Evolutionary conservation across 2,888 invertebrate species (phyloP).

Genomic region (Athalia cordata): DNA sequence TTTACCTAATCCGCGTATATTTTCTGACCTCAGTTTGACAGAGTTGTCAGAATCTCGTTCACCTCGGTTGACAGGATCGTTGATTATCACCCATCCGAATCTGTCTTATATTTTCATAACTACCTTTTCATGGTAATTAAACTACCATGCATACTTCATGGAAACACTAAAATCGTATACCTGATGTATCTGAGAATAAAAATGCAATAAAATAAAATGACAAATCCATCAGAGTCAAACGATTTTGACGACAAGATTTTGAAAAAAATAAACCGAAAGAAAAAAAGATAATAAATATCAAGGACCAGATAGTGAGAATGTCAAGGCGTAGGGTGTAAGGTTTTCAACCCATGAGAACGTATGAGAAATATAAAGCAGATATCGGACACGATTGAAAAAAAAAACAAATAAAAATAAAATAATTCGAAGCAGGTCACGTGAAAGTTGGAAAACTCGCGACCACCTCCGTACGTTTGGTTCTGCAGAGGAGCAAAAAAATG

Average conservation of each 20-base stretch:
- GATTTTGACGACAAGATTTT: neutral
- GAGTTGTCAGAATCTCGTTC: neutral
- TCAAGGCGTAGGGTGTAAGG: constrained; percentile 15
- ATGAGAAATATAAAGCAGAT: constrained; percentile 31
- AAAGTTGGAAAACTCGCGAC: constrained; percentile 35
- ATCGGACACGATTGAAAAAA: constrained; percentile 40
- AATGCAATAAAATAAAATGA: neutral
- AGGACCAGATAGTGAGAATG: constrained; percentile 7
- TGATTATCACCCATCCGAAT: neutral
- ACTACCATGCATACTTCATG: constrained; percentile 1
- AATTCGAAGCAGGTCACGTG: constrained; percentile 35
- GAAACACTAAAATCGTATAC: neutral
- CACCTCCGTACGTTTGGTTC: constrained; percentile 42
- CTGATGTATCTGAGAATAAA: neutral
- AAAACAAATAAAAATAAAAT: constrained; percentile 17
- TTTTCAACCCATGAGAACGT: neutral
- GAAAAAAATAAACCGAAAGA: neutral
- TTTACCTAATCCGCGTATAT: neutral
- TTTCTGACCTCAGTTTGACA: constrained; percentile 6
- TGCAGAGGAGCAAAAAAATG: neutral
- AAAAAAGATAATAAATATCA: neutral
- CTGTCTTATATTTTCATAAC: neutral
- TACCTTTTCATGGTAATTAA: neutral
- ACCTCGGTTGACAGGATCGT: constrained; percentile 6
- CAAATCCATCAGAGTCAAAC: neutral